Evolutionary conservation across 2,113 vertebrate species (phyloP).

Genomic region (Crotalus tigris): DNA sequence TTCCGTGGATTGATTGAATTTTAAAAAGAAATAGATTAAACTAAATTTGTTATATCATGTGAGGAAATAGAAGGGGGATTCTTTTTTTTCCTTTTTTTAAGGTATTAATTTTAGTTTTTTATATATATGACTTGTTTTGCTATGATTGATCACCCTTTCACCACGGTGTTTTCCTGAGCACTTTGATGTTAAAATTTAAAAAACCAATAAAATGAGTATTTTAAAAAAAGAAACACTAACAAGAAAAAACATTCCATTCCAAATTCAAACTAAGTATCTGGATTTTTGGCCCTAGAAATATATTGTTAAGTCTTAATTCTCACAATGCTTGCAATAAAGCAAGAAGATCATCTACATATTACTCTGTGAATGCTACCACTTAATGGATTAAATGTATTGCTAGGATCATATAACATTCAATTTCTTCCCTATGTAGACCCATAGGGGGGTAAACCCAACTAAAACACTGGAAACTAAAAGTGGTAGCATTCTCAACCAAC

Average conservation of each 20-base stretch:
- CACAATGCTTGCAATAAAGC: background rate
- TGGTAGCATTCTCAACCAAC: background rate
- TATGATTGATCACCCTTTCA: no score
- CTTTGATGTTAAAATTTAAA: no score
- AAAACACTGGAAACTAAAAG: background rate
- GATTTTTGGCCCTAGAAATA: background rate
- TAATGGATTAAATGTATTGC: background rate
- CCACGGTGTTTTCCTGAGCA: no score
- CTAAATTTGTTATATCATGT: no score
- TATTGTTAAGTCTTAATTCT: background rate
- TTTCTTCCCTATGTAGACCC: background rate
- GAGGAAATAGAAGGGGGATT: no score
- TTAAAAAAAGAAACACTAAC: background rate
- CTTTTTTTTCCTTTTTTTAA: no score
- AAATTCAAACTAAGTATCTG: background rate
- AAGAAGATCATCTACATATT: background rate
- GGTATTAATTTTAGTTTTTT: no score
- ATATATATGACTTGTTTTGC: no score
- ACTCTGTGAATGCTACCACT: slow-evolving; percentile 4
- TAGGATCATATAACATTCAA: background rate
- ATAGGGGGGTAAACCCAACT: background rate
- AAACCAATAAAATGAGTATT: no score
- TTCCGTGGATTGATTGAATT: no score
- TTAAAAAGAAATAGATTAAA: no score
- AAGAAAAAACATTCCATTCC: background rate